Evolutionary conservation across 1,140 invertebrate species (phyloP).

Genomic region (Bilobella aurantiaca): DNA sequence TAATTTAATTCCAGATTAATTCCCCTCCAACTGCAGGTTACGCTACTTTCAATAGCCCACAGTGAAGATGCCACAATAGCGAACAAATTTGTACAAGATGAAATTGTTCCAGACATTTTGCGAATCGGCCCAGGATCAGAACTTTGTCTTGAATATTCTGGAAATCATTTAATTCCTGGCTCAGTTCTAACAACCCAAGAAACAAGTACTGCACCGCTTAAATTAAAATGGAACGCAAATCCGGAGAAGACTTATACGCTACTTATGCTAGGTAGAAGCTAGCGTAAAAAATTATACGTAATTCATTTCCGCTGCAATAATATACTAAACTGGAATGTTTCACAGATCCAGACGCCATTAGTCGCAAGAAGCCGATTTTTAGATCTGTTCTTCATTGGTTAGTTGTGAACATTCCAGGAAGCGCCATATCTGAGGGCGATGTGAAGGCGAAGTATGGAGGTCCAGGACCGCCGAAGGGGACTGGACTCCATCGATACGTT

Average conservation of each 20-base stretch:
- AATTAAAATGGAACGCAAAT: no score
- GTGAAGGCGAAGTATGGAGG: background rate
- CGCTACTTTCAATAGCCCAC: no score
- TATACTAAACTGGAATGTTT: no score
- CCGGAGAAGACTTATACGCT: no score
- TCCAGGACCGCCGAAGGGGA: background rate
- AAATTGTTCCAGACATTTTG: background rate
- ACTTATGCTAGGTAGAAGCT: no score
- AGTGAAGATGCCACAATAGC: background rate
- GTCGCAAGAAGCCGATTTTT: background rate
- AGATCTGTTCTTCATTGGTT: constrained; percentile 5
- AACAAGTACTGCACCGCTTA: background rate
- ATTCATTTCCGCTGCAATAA: background rate
- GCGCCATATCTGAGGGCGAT: background rate
- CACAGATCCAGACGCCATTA: background rate
- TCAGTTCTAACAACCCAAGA: background rate
- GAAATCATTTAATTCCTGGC: background rate
- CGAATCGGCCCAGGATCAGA: background rate
- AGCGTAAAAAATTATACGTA: no score
- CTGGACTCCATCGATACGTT: background rate
- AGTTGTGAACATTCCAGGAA: constrained; percentile 4
- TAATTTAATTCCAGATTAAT: no score
- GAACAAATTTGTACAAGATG: background rate
- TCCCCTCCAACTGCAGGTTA: background rate
- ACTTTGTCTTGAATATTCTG: background rate